Evolutionary conservation across 1,140 invertebrate genomes (phyloP).

Genomic region (Drosophila lacertosa): DNA sequence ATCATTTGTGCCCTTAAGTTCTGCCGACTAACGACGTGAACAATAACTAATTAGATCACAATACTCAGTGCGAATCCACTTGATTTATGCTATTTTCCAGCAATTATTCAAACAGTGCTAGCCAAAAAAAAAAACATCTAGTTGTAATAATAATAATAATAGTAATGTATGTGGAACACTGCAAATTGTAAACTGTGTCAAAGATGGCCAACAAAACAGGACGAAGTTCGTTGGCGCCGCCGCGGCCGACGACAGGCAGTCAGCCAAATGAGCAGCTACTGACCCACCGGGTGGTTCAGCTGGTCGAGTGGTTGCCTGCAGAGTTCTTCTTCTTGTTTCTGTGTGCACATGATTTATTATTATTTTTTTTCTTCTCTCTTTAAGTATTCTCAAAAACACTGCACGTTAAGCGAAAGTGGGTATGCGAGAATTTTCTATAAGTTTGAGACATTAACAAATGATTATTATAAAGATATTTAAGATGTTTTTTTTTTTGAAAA

Average conservation of each 20-base stretch:
- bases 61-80: constrained; percentile 25
- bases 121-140: constrained; percentile 9
- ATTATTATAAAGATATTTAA: too few relatives aligned
- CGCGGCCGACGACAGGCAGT: constrained; percentile 36
- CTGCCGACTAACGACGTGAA: constrained; percentile 4
- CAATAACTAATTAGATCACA: constrained; percentile 39
- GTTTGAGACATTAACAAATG: too few relatives aligned
- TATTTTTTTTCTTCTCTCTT: constrained; percentile 14
- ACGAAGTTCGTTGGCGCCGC: constrained; percentile 59
- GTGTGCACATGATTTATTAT: constrained; percentile 69
- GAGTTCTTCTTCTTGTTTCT: constrained; percentile 40
- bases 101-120: constrained; percentile 57
- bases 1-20: constrained; percentile 16
- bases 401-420: not conserved
- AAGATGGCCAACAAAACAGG: constrained; percentile 45
- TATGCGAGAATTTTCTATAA: not conserved
- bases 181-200: constrained; percentile 66
- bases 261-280: constrained; percentile 40
- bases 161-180: not conserved
- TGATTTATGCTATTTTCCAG: constrained; percentile 67
- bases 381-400: constrained; percentile 4
- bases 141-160: not conserved
- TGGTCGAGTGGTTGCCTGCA: constrained; percentile 6
- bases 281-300: constrained; percentile 26
- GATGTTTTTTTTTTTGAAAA: too few relatives aligned